Conservation (phyloP, 2,113 vertebrate species). For the Carassius auratus region DNA sequence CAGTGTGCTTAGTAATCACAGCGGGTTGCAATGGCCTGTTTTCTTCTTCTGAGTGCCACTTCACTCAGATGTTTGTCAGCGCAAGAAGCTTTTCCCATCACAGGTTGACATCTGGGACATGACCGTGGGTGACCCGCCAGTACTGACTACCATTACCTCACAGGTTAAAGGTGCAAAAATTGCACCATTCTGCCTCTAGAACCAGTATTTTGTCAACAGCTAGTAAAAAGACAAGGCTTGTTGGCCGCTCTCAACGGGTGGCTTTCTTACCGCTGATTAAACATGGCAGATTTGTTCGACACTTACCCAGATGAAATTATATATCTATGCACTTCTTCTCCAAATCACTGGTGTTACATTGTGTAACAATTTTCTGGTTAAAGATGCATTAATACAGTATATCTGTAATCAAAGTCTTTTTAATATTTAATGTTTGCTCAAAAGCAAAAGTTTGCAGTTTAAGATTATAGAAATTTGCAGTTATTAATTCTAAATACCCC, state of each 20-base stretch:
- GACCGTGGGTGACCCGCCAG: background rate
- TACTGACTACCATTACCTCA: background rate
- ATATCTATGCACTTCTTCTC: background rate
- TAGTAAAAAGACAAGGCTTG: background rate
- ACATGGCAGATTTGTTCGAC: background rate
- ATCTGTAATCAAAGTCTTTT: background rate
- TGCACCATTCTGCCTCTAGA: background rate
- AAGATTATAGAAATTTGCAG: too few relatives aligned
- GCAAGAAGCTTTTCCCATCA: background rate
- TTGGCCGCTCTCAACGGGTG: background rate
- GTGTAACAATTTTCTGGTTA: background rate
- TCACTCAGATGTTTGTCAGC: conserved; percentile 15
- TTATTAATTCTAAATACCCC: too few relatives aligned
- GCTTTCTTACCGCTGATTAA: background rate
- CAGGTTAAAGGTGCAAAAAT: background rate
- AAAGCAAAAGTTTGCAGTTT: background rate
- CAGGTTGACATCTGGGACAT: background rate
- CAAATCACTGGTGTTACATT: background rate
- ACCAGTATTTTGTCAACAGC: background rate
- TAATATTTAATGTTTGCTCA: background rate
- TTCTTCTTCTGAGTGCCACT: background rate
- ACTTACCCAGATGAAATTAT: background rate
- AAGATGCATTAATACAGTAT: background rate
- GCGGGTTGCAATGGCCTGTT: background rate
- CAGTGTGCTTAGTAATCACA: conserved; percentile 32